A percentile compares a stretch with the other conserved stretches of the same genome.
Evolutionary conservation across 1,140 invertebrate species (phyloP).

Genomic region (Thaumetopoea pityocampa): DNA sequence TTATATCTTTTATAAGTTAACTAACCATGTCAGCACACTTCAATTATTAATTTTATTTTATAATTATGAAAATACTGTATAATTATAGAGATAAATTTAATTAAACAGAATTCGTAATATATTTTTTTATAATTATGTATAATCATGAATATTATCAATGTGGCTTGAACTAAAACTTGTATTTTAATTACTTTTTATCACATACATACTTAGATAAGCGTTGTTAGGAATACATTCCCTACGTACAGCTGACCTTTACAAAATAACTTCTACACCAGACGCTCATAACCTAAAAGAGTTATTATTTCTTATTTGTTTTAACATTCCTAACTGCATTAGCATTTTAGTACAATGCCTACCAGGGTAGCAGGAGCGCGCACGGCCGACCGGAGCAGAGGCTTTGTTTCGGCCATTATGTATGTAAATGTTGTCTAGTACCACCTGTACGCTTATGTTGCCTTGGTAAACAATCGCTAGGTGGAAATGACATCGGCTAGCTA

Average conservation of each 20-base stretch:
- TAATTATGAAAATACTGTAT: too few species aligned
- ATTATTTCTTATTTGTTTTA: slow-evolving; percentile 32
- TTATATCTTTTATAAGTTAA: too few species aligned
- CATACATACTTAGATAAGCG: too few species aligned
- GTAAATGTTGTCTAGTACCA: slow-evolving; percentile 55
- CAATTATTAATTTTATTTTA: too few species aligned
- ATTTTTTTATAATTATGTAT: too few species aligned
- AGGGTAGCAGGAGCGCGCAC: slow-evolving; percentile 48
- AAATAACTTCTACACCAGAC: slow-evolving; percentile 13
- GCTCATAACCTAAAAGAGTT: slow-evolving; percentile 17
- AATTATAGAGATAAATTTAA: too few species aligned
- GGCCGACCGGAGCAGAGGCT: slow-evolving; percentile 38
- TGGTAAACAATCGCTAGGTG: slow-evolving; percentile 58
- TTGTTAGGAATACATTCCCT: neutral
- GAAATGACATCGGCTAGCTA: slow-evolving; percentile 38
- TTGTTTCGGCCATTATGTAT: slow-evolving; percentile 62
- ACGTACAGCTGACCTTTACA: slow-evolving; percentile 4
- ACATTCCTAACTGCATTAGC: slow-evolving; percentile 54
- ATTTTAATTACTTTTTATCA: too few species aligned
- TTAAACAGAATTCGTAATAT: too few species aligned
- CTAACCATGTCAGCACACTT: too few species aligned
- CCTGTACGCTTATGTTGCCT: slow-evolving; percentile 56
- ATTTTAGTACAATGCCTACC: slow-evolving; percentile 56
- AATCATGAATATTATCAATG: too few species aligned
- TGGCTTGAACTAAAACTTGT: too few species aligned